Percentiles rank a stretch among this genome's conserved stretches.
Conservation (phyloP, 2,113 vertebrate species). For the Sclerurus mexicanus region DNA sequence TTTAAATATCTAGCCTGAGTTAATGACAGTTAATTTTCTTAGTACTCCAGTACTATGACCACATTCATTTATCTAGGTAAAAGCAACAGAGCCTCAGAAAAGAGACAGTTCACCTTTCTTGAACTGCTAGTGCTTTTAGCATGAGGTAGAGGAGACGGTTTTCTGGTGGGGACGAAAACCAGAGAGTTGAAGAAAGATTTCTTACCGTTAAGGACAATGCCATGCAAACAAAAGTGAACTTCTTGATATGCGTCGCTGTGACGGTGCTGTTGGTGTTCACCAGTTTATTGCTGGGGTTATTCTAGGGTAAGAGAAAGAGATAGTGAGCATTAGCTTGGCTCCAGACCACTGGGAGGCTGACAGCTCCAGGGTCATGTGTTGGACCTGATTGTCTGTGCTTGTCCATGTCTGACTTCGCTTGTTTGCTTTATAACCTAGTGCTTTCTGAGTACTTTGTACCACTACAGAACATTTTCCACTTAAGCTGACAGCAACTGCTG, state of each 20-base stretch:
- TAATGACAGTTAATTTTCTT: neutral
- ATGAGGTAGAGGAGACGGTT: neutral
- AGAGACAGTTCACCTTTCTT: neutral
- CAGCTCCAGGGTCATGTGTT: neutral
- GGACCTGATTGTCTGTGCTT: neutral
- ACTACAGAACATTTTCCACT: neutral
- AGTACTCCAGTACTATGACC: neutral
- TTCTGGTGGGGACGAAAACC: neutral
- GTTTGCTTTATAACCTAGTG: conserved; percentile 27
- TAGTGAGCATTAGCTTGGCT: neutral
- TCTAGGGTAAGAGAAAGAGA: conserved; percentile 75
- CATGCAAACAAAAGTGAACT: conserved; percentile 94
- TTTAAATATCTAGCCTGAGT: neutral
- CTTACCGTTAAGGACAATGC: conserved; percentile 93
- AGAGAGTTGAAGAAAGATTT: neutral
- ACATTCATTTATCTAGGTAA: neutral
- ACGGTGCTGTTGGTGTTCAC: conserved; percentile 76
- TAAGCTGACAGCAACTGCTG: neutral
- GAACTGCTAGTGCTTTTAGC: neutral
- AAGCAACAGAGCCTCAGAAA: neutral
- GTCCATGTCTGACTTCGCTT: neutral
- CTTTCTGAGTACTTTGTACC: conserved; percentile 1
- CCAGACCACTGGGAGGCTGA: neutral
- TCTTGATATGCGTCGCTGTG: conserved; percentile 90
- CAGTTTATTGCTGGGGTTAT: conserved; percentile 92